Evolutionary conservation across 2,888 invertebrate genomes (phyloP), one percentile per base, ranked within the genome.

Genomic region (Meliscaeva auricollis): DNA sequence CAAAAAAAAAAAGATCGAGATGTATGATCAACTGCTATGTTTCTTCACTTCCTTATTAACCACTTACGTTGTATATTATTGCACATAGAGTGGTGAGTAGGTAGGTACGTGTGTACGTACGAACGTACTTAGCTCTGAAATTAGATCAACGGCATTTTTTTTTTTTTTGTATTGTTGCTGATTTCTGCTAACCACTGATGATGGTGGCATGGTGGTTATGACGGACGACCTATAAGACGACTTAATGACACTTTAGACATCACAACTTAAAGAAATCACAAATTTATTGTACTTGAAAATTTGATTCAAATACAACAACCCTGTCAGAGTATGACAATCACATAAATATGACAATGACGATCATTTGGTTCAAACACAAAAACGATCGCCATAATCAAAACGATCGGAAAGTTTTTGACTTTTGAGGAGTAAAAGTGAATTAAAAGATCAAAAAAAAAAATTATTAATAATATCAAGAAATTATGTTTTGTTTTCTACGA

Each of bases 1-100:
- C 0, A 13, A 38, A 38, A 60, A 80, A 84, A 76, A 54, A 69
- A 69, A 69, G 20, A 54, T 30, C 80, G 76, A 85, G 85, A 85
- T 81, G 85, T 76, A 85, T 81, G 85, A 85, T 85, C 85, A 60
- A 60, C 79, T 80, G 81, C 76, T 73, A 77, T 81, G 73, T 85
- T 85, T 81, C 85, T 85, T 85, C 81, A 85, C 85, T 85, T 85
- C 85, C 85, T 85, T 85, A 85, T 85, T 85, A 85, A 85, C 81
- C 85, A 85, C 85, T 85, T 85, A 85, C 81, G 85, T 77, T 81
- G 81, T 81, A 69, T 66, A 77, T 73, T 80, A 78, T 73, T 85
- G 81, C 85, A 85, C 80, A 80, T 60, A 68, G 44, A 46, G 46
- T 46, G 46, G 44, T 44, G 26, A 30, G 66, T 74, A 73, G 15